A percentile compares a stretch with the other conserved stretches of the same genome.
These are phyloP conservation scores for Macrophya alboannulata DNA, from an alignment of 2,888 invertebrate genomes.

Conservation along the genomic window DNA sequence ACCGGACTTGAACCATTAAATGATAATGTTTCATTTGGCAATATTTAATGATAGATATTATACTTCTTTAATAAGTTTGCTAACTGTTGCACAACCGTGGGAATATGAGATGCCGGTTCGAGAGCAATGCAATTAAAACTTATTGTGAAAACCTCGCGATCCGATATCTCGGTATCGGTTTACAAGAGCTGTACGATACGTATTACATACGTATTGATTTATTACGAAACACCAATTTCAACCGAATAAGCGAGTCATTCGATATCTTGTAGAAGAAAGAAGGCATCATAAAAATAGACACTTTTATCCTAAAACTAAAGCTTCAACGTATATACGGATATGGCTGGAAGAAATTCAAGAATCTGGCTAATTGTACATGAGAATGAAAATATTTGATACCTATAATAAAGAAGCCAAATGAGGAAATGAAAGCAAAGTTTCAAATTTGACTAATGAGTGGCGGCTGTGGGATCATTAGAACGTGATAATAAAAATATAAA, in stretches of 20 bases:
- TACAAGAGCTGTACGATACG: not conserved
- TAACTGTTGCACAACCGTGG: not conserved
- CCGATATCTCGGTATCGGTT: not conserved
- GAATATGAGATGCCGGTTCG: not conserved
- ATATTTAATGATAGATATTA: not conserved
- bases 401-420: not conserved
- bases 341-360: not conserved
- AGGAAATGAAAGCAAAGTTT: not conserved
- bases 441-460: conserved; percentile 6
- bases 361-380: not conserved
- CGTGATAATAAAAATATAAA: not conserved
- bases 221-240: not conserved
- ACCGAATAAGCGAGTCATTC: not conserved
- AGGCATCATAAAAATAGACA: not conserved
- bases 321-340: not conserved
- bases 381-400: not conserved
- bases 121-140: not conserved
- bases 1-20: not conserved
- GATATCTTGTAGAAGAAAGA: not conserved
- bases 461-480: not conserved
- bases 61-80: not conserved
- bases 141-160: not conserved
- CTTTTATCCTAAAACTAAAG: not conserved
- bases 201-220: not conserved
- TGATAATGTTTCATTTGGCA: not conserved